These are phyloP conservation scores for Erebia palarica DNA, from an alignment of 2,888 invertebrate genomes.

Conservation along the genomic window DNA sequence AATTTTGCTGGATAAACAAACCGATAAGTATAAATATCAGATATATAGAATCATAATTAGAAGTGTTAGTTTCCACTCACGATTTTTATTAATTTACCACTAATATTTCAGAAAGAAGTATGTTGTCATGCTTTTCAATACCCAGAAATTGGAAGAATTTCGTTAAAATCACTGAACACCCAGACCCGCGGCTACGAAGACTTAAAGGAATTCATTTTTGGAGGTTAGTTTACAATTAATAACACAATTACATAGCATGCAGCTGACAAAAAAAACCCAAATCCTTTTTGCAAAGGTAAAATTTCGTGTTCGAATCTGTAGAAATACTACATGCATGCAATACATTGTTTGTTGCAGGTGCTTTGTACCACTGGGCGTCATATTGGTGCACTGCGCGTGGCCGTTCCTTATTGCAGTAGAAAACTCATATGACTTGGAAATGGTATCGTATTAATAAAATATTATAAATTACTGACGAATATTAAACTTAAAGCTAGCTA, in stretches of 20 bases:
- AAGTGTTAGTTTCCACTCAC: neutral
- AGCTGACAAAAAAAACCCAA: too few relatives aligned
- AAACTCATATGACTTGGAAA: slow-evolving; percentile 45
- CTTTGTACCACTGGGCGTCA: slow-evolving; percentile 29
- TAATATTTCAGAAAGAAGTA: slow-evolving; percentile 35
- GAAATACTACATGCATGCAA: too few relatives aligned
- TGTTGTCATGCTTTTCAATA: slow-evolving; percentile 51
- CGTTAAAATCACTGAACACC: slow-evolving; percentile 18
- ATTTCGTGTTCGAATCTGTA: too few relatives aligned
- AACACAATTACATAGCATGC: too few relatives aligned
- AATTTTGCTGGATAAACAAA: too few relatives aligned
- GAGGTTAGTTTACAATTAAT: slow-evolving; percentile 41
- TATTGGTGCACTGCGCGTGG: slow-evolving; percentile 40
- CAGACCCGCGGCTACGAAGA: slow-evolving; percentile 28
- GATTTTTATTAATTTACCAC: neutral
- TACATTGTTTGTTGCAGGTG: neutral
- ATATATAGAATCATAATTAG: too few relatives aligned
- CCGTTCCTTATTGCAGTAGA: slow-evolving; percentile 6
- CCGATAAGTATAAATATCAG: too few relatives aligned
- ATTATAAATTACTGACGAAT: too few relatives aligned
- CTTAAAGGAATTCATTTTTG: slow-evolving; percentile 47
- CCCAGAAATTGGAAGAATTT: slow-evolving; percentile 48
- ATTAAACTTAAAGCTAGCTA: neutral
- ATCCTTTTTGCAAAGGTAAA: too few relatives aligned
- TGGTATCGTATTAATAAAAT: slow-evolving; percentile 37